Percentiles rank a stretch among this genome's conserved stretches.
phyloP scores from a whole-genome alignment of 2,797 vertebrate species.

The Lateolabrax maculatus region DNA sequence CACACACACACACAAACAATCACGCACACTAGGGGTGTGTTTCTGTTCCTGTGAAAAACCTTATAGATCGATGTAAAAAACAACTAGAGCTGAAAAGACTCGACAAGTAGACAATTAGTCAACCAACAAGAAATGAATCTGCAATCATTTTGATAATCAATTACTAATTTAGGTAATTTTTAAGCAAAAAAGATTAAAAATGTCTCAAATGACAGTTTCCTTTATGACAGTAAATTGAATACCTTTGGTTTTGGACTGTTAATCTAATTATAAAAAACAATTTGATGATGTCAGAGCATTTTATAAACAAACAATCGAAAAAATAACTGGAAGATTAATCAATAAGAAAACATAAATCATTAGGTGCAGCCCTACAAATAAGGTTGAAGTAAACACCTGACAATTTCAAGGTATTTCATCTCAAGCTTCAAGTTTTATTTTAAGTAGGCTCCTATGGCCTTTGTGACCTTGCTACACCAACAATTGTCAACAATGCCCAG shows the following conservation, averaged over 20 bases:
- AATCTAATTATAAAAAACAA: background rate
- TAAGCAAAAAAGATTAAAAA: background rate
- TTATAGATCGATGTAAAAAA: background rate
- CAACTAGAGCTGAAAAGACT: background rate
- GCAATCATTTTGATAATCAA: no score
- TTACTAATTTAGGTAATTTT: background rate
- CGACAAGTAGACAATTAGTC: background rate
- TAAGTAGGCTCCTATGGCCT: background rate
- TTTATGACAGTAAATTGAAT: background rate
- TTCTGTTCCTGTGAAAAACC: background rate
- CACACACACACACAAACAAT: slow-evolving; percentile 1
- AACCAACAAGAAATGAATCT: background rate
- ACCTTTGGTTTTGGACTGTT: background rate
- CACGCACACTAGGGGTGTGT: background rate
- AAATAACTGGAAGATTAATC: background rate
- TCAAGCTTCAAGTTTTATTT: background rate
- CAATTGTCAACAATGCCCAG: background rate
- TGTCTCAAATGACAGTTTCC: background rate
- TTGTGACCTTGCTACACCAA: background rate
- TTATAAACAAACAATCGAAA: background rate
- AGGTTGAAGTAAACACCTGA: background rate
- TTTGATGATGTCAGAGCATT: background rate
- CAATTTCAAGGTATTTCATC: background rate
- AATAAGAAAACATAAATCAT: background rate
- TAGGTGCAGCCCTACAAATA: background rate